phyloP scores from a whole-genome alignment of 2,797 vertebrate genomes.

The Molothrus ater region DNA sequence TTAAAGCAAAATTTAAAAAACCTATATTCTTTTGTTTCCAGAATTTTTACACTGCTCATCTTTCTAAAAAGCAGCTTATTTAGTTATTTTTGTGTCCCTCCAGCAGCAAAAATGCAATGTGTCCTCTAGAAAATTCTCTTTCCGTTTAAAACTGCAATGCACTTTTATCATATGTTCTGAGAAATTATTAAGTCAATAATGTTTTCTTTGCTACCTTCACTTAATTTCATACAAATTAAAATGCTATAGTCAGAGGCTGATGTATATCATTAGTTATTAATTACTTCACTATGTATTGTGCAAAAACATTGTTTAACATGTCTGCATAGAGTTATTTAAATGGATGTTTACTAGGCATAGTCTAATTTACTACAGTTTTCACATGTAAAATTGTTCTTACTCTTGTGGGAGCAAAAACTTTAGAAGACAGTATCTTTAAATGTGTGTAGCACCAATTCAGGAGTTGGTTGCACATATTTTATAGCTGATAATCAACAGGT shows the following conservation, averaged over 20 bases:
- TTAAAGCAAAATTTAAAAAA: not conserved
- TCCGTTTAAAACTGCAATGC: not conserved
- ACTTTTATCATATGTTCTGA: not conserved
- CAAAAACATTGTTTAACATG: not conserved
- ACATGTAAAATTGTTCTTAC: not conserved
- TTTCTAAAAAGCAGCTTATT: not conserved
- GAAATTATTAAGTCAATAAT: not conserved
- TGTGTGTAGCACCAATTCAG: not conserved
- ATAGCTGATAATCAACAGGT: not conserved
- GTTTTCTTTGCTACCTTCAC: not conserved
- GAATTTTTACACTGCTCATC: not conserved
- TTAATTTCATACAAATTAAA: not conserved
- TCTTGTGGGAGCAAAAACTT: not conserved
- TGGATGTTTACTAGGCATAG: not conserved
- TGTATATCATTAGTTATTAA: not conserved
- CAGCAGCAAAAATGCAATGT: not conserved
- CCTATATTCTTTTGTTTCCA: not conserved
- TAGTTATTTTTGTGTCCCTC: not conserved
- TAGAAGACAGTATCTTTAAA: not conserved
- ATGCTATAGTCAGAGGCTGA: not conserved
- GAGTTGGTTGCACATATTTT: not conserved
- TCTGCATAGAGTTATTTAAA: not conserved
- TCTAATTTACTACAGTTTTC: not conserved
- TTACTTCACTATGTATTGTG: not conserved
- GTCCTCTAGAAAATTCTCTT: not conserved